phyloP scores from a whole-genome alignment of 2,888 invertebrate genomes.

The Fabriciana adippe region DNA sequence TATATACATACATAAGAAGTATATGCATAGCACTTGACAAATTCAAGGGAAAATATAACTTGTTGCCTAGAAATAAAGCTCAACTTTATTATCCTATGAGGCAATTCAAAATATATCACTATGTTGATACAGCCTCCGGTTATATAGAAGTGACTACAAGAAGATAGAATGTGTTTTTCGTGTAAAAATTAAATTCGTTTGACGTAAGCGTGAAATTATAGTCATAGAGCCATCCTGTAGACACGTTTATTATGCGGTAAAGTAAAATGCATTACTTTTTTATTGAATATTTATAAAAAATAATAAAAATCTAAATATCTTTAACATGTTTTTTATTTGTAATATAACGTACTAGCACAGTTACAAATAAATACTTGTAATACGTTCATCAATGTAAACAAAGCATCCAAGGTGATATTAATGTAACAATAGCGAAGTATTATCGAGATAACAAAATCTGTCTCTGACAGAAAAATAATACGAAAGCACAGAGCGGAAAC shows the following conservation, averaged over 20 bases:
- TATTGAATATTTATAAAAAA: too few relatives aligned
- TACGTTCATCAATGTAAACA: too few relatives aligned
- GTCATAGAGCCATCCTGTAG: background rate
- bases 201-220: background rate
- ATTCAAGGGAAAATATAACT: background rate
- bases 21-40: background rate
- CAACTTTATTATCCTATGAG: background rate
- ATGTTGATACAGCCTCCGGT: constrained; percentile 1
- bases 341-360: too few relatives aligned
- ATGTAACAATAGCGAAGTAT: constrained; percentile 5
- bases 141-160: constrained; percentile 2
- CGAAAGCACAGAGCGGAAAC: constrained; percentile 33
- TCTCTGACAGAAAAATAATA: constrained; percentile 36
- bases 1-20: constrained; percentile 3
- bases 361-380: too few relatives aligned
- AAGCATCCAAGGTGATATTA: background rate
- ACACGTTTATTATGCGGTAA: too few relatives aligned
- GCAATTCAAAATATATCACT: constrained; percentile 13
- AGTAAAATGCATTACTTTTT: background rate
- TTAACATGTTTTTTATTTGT: too few relatives aligned
- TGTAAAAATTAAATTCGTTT: constrained; percentile 4
- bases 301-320: too few relatives aligned
- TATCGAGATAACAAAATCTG: constrained; percentile 10
- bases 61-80: background rate
- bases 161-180: constrained; percentile 13